Conservation (phyloP, 1,140 invertebrate genomes). For the Eueides isabella region DNA sequence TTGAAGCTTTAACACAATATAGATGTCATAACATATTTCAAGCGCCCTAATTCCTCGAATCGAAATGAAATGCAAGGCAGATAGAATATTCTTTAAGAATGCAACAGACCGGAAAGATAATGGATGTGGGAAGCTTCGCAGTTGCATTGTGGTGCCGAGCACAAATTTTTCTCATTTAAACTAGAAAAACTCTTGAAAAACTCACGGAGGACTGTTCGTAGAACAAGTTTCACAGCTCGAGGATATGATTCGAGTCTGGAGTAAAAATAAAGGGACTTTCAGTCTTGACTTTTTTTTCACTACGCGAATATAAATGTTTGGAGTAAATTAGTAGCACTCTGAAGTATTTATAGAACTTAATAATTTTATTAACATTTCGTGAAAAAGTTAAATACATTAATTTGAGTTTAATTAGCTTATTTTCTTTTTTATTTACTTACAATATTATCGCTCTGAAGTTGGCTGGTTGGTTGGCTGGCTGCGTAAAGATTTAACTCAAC, state of each 20-base stretch:
- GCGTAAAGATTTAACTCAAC: background rate
- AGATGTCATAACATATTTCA: background rate
- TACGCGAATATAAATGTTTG: background rate
- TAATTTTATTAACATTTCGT: no score
- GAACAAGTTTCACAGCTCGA: constrained; percentile 27
- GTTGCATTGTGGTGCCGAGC: constrained; percentile 32
- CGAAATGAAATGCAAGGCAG: background rate
- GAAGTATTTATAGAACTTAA: no score
- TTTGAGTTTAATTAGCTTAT: background rate
- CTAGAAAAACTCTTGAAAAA: constrained; percentile 36
- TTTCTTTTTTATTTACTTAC: background rate
- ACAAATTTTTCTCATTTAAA: constrained; percentile 39
- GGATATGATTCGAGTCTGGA: constrained; percentile 17
- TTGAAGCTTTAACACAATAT: no score
- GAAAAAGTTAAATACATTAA: background rate
- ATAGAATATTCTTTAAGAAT: constrained; percentile 22
- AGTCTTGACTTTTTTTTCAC: background rate
- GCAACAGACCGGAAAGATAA: constrained; percentile 36
- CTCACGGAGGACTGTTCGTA: constrained; percentile 25
- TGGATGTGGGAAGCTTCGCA: constrained; percentile 38
- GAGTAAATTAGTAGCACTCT: no score
- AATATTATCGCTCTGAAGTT: background rate
- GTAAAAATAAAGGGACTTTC: constrained; percentile 18
- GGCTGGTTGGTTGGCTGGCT: no score
- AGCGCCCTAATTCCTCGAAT: background rate